Base-by-base conservation (phyloP, 1,140 invertebrate species). In the Lucilia sericata region DNA sequence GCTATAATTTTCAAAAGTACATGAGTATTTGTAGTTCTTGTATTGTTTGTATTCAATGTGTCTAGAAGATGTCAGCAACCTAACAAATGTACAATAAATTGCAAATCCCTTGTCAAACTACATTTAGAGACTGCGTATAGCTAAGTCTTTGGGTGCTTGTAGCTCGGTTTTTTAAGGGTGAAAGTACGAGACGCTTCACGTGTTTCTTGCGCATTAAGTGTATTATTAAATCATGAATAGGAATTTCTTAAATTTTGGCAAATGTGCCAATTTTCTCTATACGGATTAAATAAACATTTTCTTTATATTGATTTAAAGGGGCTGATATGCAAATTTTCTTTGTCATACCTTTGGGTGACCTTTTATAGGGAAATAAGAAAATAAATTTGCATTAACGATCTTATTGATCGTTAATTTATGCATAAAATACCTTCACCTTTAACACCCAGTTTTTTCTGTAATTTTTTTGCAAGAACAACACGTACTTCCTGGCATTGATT, bases 401-500 rank as follows among this genome's bases (percentile, higher is more conserved):
- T 60, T 36, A 84, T 84, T 84, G 84, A 84, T 84, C 84, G 76
- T 82, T 84, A 84, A 84, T 84, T 84, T 82, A 84, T 84, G 84
- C 78, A 84, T 74, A 82, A 84, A 84, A 78, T 55, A 78, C 34
- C 55, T 47, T 75, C 84, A 84, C 80, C 84, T 82, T 75, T 74
- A 80, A 75, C 14, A 74, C 9, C n/a, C 36, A 17, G 30, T 9
- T 12, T 13, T 55, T 55, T 42, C 5, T 42, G 2, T 10, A 0
- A 42, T 8, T 42, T 8, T 55, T 55, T 55, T 21, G n/a, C 65
- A 21, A 17, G 1, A 70, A 70, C 65, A 70, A 19, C 65, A 70
- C 21, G 65, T 70, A 70, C 65, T 17, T 76, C 34, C 75, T 36
- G 75, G 13, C n/a, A 8, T 5, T 42, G 42, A 30, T 30, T 49